Evolutionary conservation across 2,797 vertebrate genomes (phyloP), one percentile per base, ranked within the genome.

Genomic region (Balearica regulorum): DNA sequence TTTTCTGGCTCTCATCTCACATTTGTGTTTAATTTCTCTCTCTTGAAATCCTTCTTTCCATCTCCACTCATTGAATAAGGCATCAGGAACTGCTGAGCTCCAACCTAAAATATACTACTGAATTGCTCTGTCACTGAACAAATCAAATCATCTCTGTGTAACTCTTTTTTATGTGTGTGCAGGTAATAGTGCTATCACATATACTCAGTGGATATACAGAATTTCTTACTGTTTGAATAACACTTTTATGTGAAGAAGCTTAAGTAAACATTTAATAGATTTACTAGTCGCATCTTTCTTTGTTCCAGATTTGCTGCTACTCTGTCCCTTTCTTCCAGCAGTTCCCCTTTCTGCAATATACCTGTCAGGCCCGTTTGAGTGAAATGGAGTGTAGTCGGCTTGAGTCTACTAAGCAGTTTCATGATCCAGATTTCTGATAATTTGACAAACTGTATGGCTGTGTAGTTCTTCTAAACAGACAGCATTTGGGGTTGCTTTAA

Each of bases 31-130:
- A 12, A 61, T 86, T 81, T 39, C n/a, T 76, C 48, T 64, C 39
- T 73, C 55, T 89, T 68, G 25, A 72, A 83, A 85, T 66, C 44
- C 51, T 90, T 2, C 65, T 48, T 46, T 51, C 70, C 53, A 33
- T 2, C 62, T 77, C 29, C 22, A 83, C 61, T 14, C 60, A 2
- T 13, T 54, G 80, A 21, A 25, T 1, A 62, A 72, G 62, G 25
- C 3, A 1, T 21, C 54, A 61, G 72, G 72, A 88, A 9, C 13
- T 19, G n/a, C 93, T 86, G 91, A 90, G 72, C 79, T 65, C 70
- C n/a, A 20, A 16, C 44, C 35, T 65, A 17, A 54, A 35, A 19
- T 58, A 13, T 0, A 2, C 31, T 25, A 4, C 44, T 3, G 53
- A 71, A 41, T 68, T 54, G 25, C 33, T 2, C 25, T 79, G 68